Evolutionary conservation across 2,113 vertebrate species (phyloP).

Genomic region (Gallinago paraguaiae): DNA sequence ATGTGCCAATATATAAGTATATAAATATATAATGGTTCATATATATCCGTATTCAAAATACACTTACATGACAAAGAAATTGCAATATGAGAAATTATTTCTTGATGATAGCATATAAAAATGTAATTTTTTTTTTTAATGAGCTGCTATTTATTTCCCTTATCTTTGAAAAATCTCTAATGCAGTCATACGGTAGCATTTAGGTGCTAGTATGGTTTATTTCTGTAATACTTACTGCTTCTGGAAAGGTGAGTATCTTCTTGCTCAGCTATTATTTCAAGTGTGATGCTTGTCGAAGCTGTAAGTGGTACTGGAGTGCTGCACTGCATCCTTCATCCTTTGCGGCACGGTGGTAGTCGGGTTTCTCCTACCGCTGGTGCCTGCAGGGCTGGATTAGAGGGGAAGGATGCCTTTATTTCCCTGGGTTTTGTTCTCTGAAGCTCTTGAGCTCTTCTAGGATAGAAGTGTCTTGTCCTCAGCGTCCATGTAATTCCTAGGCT

Average conservation of each 20-base stretch:
- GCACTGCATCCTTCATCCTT: not conserved
- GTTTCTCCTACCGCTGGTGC: not conserved
- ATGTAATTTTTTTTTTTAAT: not conserved
- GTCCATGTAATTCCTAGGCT: not conserved
- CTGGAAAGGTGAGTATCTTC: not conserved
- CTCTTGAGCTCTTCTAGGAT: not conserved
- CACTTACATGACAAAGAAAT: not conserved
- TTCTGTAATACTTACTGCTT: not conserved
- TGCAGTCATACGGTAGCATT: rapidly evolving
- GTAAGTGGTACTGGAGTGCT: not conserved
- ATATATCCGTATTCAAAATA: not conserved
- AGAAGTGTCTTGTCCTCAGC: not conserved
- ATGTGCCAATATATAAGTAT: not conserved
- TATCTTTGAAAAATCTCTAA: not conserved
- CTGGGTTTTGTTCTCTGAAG: not conserved
- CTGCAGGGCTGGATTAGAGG: not conserved
- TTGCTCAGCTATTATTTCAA: not conserved
- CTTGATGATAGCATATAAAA: not conserved
- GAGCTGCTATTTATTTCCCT: not conserved
- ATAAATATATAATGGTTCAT: not conserved
- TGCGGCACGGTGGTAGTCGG: rapidly evolving
- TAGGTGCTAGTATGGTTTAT: not conserved
- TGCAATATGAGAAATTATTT: not conserved
- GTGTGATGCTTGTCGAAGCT: not conserved
- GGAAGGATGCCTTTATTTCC: not conserved